Evolutionary conservation across 2,797 vertebrate species (phyloP).

Genomic region (Diglossa cyanea): DNA sequence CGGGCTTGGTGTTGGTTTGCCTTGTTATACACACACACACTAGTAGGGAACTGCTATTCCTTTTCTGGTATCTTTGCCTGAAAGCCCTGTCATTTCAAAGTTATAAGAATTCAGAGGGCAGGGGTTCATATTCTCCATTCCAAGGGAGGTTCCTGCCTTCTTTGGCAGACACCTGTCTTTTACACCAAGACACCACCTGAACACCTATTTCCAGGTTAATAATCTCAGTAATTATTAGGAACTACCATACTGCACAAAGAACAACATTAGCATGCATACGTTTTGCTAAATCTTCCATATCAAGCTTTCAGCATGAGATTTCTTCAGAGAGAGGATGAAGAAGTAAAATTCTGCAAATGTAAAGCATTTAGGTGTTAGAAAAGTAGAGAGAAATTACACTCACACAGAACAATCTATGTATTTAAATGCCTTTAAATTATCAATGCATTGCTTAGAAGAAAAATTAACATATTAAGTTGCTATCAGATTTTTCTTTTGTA

Average conservation of each 20-base stretch:
- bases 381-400: not conserved
- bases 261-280: not conserved
- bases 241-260: not conserved
- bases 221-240: not conserved
- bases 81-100: not conserved
- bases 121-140: no score
- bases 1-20: not conserved
- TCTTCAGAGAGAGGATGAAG: not conserved
- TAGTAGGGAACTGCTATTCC: not conserved
- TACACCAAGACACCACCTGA: not conserved
- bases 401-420: not conserved
- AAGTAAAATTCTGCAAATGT: not conserved
- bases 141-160: not conserved
- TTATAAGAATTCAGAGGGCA: not conserved
- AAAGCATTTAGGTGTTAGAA: not conserved
- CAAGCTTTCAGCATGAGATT: not conserved
- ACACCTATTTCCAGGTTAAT: not conserved
- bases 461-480: not conserved
- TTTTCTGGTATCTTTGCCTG: not conserved
- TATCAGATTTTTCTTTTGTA: not conserved
- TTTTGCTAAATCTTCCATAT: not conserved
- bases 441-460: not conserved
- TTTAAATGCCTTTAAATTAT: not conserved
- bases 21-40: fast-evolving
- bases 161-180: not conserved